Evolutionary conservation across 2,888 invertebrate species (phyloP), one percentile per base, ranked within the genome.

Genomic region (Caenorhabditis angaria): DNA sequence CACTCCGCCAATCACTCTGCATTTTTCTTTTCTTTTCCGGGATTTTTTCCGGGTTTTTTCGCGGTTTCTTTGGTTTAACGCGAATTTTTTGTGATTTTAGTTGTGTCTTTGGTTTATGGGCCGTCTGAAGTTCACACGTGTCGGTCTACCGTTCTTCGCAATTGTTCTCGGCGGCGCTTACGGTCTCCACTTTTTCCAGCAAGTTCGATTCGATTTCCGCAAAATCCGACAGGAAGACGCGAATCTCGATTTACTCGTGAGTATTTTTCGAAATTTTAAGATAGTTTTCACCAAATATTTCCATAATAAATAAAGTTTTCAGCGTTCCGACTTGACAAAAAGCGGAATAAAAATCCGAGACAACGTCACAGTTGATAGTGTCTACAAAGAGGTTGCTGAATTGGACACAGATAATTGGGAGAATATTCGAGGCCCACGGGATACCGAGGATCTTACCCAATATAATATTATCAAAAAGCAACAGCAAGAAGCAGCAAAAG

Each of bases 371-470:
- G 73, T 84, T n/a, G 83, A 84, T 25, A 67, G 62, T 27, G 77
- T 84, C 4, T 83, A 82, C 65, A 78, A 84, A 60, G 85, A 85
- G 61, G 68, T 85, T 8, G 76, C 80, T 28, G 65, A 75, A 27
- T 63, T 82, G 50, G 84, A 85, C 54, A 82, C 83, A 8, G 86
- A 86, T 35, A 79, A 76, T 62, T 86, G 85, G 85, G 81, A 80
- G 41, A 86, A 86, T 68, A 81, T 86, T 56, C 82, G 86, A 35
- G 86, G 85, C n/a, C 86, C 86, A 27, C 67, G 84, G 51, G 81
- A 80, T n/a, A 78, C 77, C 6, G 86, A 86, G 61, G 83, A 84
- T 68, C 79, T 81, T 60, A 67, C 71, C 18, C 68, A 83, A 51
- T 85, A 83, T 67, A 64, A 78, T 41, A 56, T 53, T 14, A 76